Conservation (phyloP, 2,888 invertebrate genomes). For the Phortica magna region DNA sequence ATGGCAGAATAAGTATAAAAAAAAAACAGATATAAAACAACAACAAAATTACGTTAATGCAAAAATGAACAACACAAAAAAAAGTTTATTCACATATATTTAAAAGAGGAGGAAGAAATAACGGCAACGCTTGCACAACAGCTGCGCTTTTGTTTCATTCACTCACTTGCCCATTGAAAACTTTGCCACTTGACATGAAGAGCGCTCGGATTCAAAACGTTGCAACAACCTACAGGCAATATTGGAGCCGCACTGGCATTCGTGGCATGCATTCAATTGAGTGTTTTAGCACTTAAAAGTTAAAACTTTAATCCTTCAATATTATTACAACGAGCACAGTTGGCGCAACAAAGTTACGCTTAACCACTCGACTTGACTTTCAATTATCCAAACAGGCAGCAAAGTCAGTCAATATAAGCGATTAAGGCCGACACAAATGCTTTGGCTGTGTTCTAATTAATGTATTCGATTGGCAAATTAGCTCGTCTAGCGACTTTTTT, state of each 20-base stretch:
- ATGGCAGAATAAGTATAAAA: too few species aligned
- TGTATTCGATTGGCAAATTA: slow-evolving; percentile 2
- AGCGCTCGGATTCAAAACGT: slow-evolving; percentile 51
- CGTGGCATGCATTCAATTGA: slow-evolving; percentile 58
- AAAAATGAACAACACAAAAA: slow-evolving; percentile 18
- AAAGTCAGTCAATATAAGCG: not conserved
- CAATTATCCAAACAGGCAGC: not conserved
- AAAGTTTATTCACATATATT: not conserved
- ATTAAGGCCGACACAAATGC: not conserved
- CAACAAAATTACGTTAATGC: not conserved
- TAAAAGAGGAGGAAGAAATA: slow-evolving; percentile 39
- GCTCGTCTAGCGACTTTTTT: not conserved
- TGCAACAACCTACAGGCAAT: slow-evolving; percentile 15
- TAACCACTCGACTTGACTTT: not conserved
- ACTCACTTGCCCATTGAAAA: slow-evolving; percentile 45
- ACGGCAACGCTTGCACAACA: slow-evolving; percentile 49
- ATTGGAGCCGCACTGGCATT: slow-evolving; percentile 1
- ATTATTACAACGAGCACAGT: slow-evolving; percentile 67
- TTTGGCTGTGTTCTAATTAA: not conserved
- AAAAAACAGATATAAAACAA: too few species aligned
- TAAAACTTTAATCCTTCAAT: slow-evolving; percentile 71
- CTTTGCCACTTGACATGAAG: slow-evolving; percentile 60
- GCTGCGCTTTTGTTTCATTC: slow-evolving; percentile 23
- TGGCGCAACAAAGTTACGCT: slow-evolving; percentile 39
- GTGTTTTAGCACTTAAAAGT: slow-evolving; percentile 72